Evolutionary conservation across 2,113 vertebrate species (phyloP).

Genomic region (Pantherophis guttatus): DNA sequence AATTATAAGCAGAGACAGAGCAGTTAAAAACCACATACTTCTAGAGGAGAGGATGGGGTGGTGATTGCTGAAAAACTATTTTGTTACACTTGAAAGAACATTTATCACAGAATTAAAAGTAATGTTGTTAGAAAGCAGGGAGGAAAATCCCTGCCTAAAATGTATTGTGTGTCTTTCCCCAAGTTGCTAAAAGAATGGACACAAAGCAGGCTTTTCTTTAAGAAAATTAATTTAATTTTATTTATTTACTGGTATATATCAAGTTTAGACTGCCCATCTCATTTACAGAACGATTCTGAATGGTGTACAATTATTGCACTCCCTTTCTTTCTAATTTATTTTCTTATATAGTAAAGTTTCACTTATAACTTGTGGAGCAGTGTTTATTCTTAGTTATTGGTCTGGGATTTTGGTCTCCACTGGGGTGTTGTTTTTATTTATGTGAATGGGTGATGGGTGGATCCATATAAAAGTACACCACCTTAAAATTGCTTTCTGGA

Average conservation of each 20-base stretch:
- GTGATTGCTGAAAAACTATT: not conserved
- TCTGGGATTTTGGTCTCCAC: not conserved
- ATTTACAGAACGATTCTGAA: not conserved
- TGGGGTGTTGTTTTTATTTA: not conserved
- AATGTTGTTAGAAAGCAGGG: not conserved
- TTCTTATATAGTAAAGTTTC: not conserved
- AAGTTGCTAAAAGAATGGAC: not conserved
- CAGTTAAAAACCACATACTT: not conserved
- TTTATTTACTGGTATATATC: not conserved
- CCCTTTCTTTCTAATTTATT: not conserved
- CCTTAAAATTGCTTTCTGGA: not conserved
- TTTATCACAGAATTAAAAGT: not conserved
- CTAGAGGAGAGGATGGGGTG: not conserved
- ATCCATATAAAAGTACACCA: not conserved
- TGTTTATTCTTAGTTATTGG: not conserved
- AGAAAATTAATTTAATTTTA: not conserved
- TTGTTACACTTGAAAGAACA: not conserved
- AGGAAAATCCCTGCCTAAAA: not conserved
- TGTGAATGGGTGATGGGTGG: not conserved
- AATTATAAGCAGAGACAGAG: not conserved
- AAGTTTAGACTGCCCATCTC: not conserved
- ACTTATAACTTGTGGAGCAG: not conserved
- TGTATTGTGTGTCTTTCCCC: not conserved
- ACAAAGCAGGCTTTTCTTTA: not conserved
- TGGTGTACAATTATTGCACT: not conserved